Evolutionary conservation across 2,113 vertebrate species (phyloP).

Genomic region (Neogobius melanostomus): DNA sequence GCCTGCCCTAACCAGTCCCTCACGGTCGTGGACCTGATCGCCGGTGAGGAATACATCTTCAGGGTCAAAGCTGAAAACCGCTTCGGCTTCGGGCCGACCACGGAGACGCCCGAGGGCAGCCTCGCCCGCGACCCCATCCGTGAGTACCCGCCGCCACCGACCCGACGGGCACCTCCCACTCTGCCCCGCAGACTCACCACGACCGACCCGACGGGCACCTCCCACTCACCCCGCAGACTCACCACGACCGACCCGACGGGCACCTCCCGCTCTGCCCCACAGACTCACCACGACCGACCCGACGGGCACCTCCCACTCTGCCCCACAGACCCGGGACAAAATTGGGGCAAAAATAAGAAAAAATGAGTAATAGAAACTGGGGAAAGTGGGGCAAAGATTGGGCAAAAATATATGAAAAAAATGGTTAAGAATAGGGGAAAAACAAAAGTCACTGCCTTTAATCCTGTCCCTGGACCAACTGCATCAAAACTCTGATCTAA

Average conservation of each 20-base stretch:
- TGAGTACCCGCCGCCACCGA: slow-evolving; percentile 50
- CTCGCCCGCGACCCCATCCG: slow-evolving; percentile 92
- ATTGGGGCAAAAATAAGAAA: too few relatives aligned
- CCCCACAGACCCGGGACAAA: not conserved
- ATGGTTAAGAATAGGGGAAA: too few relatives aligned
- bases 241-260: too few relatives aligned
- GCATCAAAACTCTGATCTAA: too few relatives aligned
- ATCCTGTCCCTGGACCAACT: too few relatives aligned
- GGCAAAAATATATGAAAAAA: too few relatives aligned
- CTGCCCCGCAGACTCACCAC: not conserved
- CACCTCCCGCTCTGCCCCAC: not conserved
- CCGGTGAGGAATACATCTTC: slow-evolving; percentile 93
- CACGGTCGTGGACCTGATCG: slow-evolving; percentile 87
- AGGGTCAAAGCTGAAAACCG: slow-evolving; percentile 92
- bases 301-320: not conserved
- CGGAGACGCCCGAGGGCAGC: slow-evolving; percentile 81
- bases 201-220: too few relatives aligned
- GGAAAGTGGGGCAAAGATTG: too few relatives aligned
- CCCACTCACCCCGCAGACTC: too few relatives aligned
- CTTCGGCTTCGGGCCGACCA: slow-evolving; percentile 85
- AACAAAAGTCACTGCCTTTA: too few relatives aligned
- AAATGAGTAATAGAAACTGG: too few relatives aligned
- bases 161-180: not conserved
- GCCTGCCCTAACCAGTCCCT: slow-evolving; percentile 87
- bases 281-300: not conserved